Base-by-base conservation (phyloP, 92 coral and sea anemone genomes). In the Epizoanthus ramosus region DNA sequence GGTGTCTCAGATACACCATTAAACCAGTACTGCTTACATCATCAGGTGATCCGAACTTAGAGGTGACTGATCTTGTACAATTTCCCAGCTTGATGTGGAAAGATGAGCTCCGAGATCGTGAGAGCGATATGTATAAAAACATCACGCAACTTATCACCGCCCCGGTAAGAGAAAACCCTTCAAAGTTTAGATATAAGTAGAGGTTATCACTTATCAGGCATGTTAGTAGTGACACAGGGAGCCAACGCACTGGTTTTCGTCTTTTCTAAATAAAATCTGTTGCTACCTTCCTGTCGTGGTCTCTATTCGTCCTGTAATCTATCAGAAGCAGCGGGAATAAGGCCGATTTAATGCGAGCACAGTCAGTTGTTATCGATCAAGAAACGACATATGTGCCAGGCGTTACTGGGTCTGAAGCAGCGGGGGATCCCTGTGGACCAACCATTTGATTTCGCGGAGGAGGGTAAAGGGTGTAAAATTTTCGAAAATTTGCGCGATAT, bases 21-120 rank as follows among this genome's bases (percentile, higher is more conserved):
- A 66, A 66, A 31, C 4, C 47, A 28, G 1, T 66, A 4, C 25
- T 66, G 33, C 18, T 15, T 28, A 66, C 21, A 47, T 41, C 1
- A 21, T 66, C n/a, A 66, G 71, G 71, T n/a, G 33, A 9, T 66
- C n/a, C 71, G 37, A 66, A 66, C 71, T 24, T 66, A 39, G 71
- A 66, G 21, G 10, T 66, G 19, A 66, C 71, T 66, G 71, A 66
- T 2, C 15, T 31, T 66, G 7, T 13, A 31, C 47, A 66, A 16
- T 16, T 66, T 14, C 71, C 71, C 71, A 66, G n/a, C 33, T 14
- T 66, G n/a, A 66, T 41, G 3, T 66, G 71, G 71, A 10, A 35
- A 14, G 71, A 66, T 15, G 71, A 66, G 21, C 25, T 66, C 19
- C n/a, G 45, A 19, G 47, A 66, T 13, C 71, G 21, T 25, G 71